phyloP scores from a whole-genome alignment of 2,888 invertebrate genomes.

The Netelia virgata region DNA sequence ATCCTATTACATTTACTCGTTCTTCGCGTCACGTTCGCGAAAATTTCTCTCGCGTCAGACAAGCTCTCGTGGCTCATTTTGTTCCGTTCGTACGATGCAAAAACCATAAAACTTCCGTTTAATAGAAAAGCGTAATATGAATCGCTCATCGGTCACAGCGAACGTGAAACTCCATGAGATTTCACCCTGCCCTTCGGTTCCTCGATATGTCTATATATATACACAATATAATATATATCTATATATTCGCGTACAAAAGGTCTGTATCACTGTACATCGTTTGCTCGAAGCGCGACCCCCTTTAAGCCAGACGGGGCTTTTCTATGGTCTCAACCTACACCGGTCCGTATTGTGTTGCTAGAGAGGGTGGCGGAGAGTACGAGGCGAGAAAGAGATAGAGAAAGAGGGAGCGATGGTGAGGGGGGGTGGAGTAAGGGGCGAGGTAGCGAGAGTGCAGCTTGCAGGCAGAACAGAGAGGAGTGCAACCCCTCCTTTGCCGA shows the following conservation, averaged over 20 bases:
- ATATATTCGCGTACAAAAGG: not conserved
- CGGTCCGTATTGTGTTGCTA: slow-evolving; percentile 70
- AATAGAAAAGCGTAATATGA: not conserved
- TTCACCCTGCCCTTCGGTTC: not conserved
- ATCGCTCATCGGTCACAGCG: not conserved
- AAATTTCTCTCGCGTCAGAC: not conserved
- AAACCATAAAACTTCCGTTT: not conserved
- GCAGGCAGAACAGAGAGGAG: slow-evolving; percentile 65
- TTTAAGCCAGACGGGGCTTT: slow-evolving; percentile 83
- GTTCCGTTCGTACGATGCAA: not conserved
- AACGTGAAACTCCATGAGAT: slow-evolving; percentile 36
- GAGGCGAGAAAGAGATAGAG: slow-evolving; percentile 31
- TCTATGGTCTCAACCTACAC: slow-evolving; percentile 81
- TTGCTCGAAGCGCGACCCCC: slow-evolving; percentile 80
- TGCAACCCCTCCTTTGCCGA: slow-evolving; percentile 53
- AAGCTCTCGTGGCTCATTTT: not conserved
- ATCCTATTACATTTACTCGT: not conserved
- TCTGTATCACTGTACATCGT: slow-evolving; percentile 54
- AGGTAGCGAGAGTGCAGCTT: slow-evolving; percentile 71
- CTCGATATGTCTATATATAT: slow-evolving; percentile 4
- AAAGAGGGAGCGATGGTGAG: slow-evolving; percentile 27
- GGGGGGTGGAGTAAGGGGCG: slow-evolving; percentile 67
- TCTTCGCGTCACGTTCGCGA: not conserved
- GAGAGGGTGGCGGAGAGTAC: slow-evolving; percentile 71
- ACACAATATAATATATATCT: slow-evolving; percentile 4